Evolutionary conservation across 2,113 vertebrate species (phyloP).

Genomic region (Leptocoma aspasia): DNA sequence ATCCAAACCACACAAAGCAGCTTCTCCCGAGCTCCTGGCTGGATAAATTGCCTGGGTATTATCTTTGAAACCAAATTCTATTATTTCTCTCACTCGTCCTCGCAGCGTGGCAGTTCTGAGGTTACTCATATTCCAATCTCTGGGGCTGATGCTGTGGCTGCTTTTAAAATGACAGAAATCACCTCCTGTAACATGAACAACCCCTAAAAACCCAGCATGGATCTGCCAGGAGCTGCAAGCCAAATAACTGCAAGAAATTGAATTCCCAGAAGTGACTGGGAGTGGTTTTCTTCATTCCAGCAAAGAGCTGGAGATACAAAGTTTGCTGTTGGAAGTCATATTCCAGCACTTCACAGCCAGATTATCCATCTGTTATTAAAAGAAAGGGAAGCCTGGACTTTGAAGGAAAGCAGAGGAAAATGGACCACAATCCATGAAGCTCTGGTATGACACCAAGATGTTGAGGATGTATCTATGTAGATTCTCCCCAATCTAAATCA

Average conservation of each 20-base stretch:
- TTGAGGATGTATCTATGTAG: neutral
- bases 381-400: neutral
- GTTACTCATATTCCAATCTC: neutral
- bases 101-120: neutral
- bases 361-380: neutral
- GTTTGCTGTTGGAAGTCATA: neutral
- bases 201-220: neutral
- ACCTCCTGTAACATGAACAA: neutral
- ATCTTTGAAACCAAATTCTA: neutral
- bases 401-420: neutral
- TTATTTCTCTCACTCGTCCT: neutral
- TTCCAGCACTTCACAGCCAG: neutral
- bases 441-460: neutral
- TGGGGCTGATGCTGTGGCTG: neutral
- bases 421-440: neutral
- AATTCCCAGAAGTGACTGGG: conserved; percentile 10
- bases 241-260: conserved; percentile 10
- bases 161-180: conserved; percentile 9
- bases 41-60: neutral
- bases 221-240: conserved; percentile 16
- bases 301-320: neutral
- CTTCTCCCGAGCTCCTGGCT: neutral
- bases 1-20: neutral
- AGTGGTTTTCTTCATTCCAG: neutral
- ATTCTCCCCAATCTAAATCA: neutral